phyloP scores from a whole-genome alignment of 2,113 vertebrate species.

The mouse (Mus musculus) region DNA sequence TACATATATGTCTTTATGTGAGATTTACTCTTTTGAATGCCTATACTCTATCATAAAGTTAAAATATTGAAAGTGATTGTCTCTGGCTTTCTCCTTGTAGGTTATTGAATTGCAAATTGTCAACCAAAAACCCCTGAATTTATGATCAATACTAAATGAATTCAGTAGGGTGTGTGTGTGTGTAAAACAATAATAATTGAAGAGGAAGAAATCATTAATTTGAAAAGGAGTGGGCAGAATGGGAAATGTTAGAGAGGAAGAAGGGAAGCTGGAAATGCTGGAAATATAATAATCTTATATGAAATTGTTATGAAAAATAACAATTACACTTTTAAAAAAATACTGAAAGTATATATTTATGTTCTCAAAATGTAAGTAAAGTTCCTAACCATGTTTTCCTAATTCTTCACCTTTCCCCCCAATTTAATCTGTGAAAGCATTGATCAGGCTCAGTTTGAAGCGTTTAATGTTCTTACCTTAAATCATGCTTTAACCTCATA shows the following conservation, averaged over 20 bases:
- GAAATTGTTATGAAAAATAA: neutral
- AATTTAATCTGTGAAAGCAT: neutral
- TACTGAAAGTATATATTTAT: neutral
- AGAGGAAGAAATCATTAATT: neutral
- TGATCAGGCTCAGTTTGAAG: neutral
- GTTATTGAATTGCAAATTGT: neutral
- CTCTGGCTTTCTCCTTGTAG: neutral
- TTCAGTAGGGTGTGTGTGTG: neutral
- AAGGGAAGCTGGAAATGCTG: neutral
- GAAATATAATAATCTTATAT: neutral
- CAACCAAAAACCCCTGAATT: neutral
- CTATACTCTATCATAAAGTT: neutral
- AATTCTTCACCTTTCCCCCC: neutral
- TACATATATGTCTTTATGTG: neutral
- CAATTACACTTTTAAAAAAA: neutral
- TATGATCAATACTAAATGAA: neutral
- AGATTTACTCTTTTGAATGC: neutral
- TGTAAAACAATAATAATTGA: neutral
- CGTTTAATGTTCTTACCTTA: neutral
- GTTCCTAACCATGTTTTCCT: neutral
- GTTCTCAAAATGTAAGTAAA: neutral
- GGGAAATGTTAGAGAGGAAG: neutral
- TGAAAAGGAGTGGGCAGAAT: neutral
- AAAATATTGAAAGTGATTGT: neutral
- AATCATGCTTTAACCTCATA: neutral